Evolutionary conservation across 1,140 invertebrate species (phyloP).

Genomic region (Marisa cornuarietis): DNA sequence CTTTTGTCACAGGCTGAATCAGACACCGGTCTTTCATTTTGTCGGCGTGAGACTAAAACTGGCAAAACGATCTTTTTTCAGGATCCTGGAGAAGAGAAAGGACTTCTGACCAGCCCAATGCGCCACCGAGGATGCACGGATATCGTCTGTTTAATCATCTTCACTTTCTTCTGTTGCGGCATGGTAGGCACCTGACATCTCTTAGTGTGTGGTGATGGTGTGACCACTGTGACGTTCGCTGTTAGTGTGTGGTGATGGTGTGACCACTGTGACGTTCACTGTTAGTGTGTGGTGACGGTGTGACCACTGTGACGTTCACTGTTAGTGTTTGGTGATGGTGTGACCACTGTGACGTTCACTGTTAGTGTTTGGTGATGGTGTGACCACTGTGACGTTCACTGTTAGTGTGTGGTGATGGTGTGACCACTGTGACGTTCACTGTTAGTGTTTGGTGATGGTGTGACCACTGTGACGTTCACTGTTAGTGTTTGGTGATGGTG

Average conservation of each 20-base stretch:
- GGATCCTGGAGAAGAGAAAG: constrained; percentile 48
- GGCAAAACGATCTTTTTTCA: constrained; percentile 21
- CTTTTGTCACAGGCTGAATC: too few relatives aligned
- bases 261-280: constrained; percentile 1
- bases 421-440: too few relatives aligned
- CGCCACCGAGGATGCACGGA: constrained; percentile 75
- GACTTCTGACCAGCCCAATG: constrained; percentile 48
- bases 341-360: background rate
- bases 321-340: too few relatives aligned
- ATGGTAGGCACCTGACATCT: constrained; percentile 76
- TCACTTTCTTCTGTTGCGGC: constrained; percentile 85
- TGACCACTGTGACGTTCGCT: background rate
- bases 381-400: background rate
- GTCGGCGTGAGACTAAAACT: too few relatives aligned
- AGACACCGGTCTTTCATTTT: too few relatives aligned
- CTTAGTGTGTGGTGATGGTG: constrained; percentile 16
- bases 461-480: too few relatives aligned
- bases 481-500: too few relatives aligned
- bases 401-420: too few relatives aligned
- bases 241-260: constrained; percentile 1
- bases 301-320: background rate
- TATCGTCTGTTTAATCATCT: constrained; percentile 83
- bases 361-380: constrained; percentile 16
- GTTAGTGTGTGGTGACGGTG: background rate
- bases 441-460: too few relatives aligned